Conservation (phyloP, 1,140 invertebrate genomes). For the Coenobita brevimanus region DNA sequence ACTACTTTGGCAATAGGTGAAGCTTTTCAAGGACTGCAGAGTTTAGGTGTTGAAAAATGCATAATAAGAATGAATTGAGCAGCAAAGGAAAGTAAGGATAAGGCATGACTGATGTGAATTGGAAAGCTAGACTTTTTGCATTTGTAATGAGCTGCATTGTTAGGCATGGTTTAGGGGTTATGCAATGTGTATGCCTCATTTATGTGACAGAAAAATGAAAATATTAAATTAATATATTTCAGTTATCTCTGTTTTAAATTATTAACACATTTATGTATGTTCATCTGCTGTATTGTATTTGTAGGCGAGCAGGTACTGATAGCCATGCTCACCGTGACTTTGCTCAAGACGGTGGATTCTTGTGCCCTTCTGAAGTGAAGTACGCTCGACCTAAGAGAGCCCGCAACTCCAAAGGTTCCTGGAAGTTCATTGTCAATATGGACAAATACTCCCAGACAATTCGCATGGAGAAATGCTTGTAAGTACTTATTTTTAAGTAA, state of each 20-base stretch:
- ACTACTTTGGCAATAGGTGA: conserved; percentile 75
- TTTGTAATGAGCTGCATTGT: too few relatives aligned
- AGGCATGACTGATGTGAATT: too few relatives aligned
- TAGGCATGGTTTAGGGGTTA: too few relatives aligned
- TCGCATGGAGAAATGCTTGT: conserved; percentile 88
- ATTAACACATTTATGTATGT: too few relatives aligned
- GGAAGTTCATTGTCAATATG: conserved; percentile 92
- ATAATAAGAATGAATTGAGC: background rate
- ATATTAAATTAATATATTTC: conserved; percentile 68
- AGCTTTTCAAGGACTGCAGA: background rate
- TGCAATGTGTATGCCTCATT: too few relatives aligned
- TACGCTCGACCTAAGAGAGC: conserved; percentile 88
- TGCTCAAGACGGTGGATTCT: conserved; percentile 80
- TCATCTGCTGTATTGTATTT: background rate
- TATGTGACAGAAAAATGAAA: too few relatives aligned
- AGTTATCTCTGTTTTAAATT: too few relatives aligned
- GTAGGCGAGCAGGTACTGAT: conserved; percentile 52
- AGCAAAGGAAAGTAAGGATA: too few relatives aligned
- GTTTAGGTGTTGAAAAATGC: background rate
- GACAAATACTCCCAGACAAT: conserved; percentile 89
- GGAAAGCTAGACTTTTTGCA: too few relatives aligned
- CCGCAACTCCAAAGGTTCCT: conserved; percentile 82
- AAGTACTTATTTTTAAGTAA: conserved; percentile 62
- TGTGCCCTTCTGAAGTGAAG: conserved; percentile 88
- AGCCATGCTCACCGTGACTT: conserved; percentile 72